phyloP scores from a whole-genome alignment of 37 sponge, comb jelly and placozoan genomes.

The Hormiphora californensis region DNA sequence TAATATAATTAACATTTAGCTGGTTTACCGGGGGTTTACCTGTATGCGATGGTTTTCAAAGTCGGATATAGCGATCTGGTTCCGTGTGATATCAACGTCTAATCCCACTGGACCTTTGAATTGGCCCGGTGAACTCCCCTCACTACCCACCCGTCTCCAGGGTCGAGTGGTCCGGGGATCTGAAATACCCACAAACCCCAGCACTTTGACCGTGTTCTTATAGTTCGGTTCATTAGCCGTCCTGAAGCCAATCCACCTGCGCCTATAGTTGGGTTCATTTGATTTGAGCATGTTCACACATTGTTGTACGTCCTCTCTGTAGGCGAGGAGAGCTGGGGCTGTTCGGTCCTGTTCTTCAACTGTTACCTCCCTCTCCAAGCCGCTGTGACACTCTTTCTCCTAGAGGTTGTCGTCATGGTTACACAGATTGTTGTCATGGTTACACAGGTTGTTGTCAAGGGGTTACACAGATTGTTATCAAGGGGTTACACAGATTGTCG shows the following conservation, averaged over 20 bases:
- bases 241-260: constrained; percentile 47
- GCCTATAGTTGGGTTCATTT: constrained; percentile 43
- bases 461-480: too few relatives aligned
- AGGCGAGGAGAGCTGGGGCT: constrained; percentile 4
- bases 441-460: too few relatives aligned
- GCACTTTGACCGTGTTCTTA: constrained; percentile 53
- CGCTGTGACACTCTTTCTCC: neutral
- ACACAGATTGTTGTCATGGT: too few relatives aligned
- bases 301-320: constrained; percentile 42
- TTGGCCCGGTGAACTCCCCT: neutral
- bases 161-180: constrained; percentile 7
- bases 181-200: constrained; percentile 21
- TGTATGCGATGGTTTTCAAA: constrained; percentile 41
- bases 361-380: neutral
- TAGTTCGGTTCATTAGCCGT: constrained; percentile 50
- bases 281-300: constrained; percentile 30
- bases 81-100: neutral
- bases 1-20: too few relatives aligned
- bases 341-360: neutral
- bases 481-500: too few relatives aligned
- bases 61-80: constrained; percentile 11
- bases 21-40: too few relatives aligned
- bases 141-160: constrained; percentile 29
- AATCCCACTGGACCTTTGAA: constrained; percentile 33
- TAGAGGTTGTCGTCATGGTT: too few relatives aligned